A percentile compares a stretch with the other conserved stretches of the same genome.
phyloP scores from a whole-genome alignment of 2,888 invertebrate species.

The Drosophila peninsularis region DNA sequence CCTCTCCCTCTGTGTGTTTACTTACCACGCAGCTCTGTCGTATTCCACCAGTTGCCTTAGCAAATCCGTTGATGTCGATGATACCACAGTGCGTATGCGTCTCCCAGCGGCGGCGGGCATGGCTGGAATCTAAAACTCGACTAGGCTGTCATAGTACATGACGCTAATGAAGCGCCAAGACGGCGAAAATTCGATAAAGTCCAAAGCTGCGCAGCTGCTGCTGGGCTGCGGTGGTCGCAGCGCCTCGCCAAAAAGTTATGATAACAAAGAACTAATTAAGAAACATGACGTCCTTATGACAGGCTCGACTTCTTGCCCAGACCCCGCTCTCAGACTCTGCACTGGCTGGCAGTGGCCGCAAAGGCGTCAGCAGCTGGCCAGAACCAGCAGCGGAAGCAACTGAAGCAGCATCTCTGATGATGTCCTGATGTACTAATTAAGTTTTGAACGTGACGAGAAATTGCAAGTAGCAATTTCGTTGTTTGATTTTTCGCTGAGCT shows the following conservation, averaged over 20 bases:
- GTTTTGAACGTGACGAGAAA: conserved; percentile 80
- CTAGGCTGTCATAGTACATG: conserved; percentile 16
- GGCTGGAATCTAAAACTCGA: conserved; percentile 12
- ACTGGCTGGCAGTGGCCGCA: neutral
- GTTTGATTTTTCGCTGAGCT: conserved; percentile 71
- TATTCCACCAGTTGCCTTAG: conserved; percentile 47
- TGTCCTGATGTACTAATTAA: conserved; percentile 81
- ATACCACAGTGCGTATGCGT: conserved; percentile 31
- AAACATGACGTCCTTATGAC: conserved; percentile 79
- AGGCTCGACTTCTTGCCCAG: conserved; percentile 21
- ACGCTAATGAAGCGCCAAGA: conserved; percentile 60
- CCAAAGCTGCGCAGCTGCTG: conserved; percentile 12
- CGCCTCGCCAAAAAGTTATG: conserved; percentile 63
- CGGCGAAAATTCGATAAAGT: conserved; percentile 16
- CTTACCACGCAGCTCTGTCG: conserved; percentile 4
- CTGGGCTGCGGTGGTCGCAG: conserved; percentile 29
- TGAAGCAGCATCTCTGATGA: conserved; percentile 57
- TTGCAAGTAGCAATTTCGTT: conserved; percentile 79
- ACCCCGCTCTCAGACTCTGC: neutral
- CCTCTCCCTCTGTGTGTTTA: neutral
- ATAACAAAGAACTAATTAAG: conserved; percentile 80
- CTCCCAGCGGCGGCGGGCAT: conserved; percentile 31
- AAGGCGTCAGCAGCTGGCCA: conserved; percentile 3
- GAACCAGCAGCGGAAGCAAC: conserved; percentile 14
- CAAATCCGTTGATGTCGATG: conserved; percentile 40